phyloP scores from a whole-genome alignment of 30 jellyfish, hydroid and myxozoan species.

The Clytia hemisphaerica region DNA sequence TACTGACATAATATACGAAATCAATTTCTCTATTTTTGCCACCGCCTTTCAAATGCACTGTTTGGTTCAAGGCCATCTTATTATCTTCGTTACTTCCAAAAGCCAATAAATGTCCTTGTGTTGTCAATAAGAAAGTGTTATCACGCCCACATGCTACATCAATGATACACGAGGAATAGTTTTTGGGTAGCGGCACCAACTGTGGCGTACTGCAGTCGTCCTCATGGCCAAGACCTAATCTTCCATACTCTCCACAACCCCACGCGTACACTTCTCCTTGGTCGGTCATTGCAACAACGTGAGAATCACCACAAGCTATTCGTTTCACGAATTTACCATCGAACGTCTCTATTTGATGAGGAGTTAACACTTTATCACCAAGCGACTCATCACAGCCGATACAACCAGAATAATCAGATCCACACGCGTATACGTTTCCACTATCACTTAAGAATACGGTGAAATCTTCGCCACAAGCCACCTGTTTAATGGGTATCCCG shows the following conservation, averaged over 20 bases:
- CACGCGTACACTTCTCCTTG: slow-evolving; percentile 73
- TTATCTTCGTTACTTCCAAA: slow-evolving; percentile 83
- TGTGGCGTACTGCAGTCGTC: slow-evolving; percentile 62
- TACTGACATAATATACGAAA: slow-evolving; percentile 45
- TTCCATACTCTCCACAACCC: slow-evolving; percentile 88
- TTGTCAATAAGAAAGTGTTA: slow-evolving; percentile 69
- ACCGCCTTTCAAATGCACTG: slow-evolving; percentile 37
- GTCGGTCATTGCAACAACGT: slow-evolving; percentile 73
- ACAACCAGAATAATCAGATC: slow-evolving; percentile 75
- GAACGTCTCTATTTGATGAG: slow-evolving; percentile 51
- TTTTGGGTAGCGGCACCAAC: slow-evolving; percentile 48
- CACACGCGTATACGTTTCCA: slow-evolving; percentile 68
- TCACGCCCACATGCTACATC: slow-evolving; percentile 94
- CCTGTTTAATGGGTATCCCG: slow-evolving; percentile 79
- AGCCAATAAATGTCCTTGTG: slow-evolving; percentile 49
- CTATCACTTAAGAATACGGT: slow-evolving; percentile 51
- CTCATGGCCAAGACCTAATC: slow-evolving; percentile 79
- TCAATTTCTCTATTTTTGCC: slow-evolving; percentile 17
- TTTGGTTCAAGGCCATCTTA: slow-evolving; percentile 75
- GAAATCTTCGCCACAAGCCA: slow-evolving; percentile 88
- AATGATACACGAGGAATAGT: slow-evolving; percentile 2
- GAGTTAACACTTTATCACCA: slow-evolving; percentile 62
- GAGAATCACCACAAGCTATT: slow-evolving; percentile 82
- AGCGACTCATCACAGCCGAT: slow-evolving; percentile 54
- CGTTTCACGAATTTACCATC: slow-evolving; percentile 24